A percentile compares a stretch with the other conserved stretches of the same genome.
Conservation (phyloP, 2,888 invertebrate genomes). For the Drosophila limbata region DNA sequence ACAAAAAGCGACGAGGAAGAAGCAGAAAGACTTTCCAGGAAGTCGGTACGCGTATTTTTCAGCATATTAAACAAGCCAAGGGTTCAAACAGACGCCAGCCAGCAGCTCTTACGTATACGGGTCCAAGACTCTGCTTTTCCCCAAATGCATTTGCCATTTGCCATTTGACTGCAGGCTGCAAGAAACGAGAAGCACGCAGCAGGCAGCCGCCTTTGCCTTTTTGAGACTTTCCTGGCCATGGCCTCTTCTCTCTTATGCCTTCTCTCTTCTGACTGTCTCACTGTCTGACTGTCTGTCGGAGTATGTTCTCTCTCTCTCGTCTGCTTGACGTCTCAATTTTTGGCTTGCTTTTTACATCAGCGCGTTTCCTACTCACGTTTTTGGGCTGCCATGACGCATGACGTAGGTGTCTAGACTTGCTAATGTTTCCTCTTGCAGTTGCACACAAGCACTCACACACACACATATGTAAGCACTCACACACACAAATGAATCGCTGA, state of each 20-base stretch:
- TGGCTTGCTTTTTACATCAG: constrained; percentile 52
- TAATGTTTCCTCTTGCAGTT: constrained; percentile 80
- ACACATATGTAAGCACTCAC: constrained; percentile 19
- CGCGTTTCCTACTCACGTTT: constrained; percentile 66
- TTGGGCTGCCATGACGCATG: constrained; percentile 73
- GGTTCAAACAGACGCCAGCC: constrained; percentile 41
- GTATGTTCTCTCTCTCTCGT: constrained; percentile 59
- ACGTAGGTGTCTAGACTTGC: constrained; percentile 83
- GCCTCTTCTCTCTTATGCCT: constrained; percentile 14
- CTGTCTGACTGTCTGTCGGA: constrained; percentile 55
- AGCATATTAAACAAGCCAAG: constrained; percentile 82
- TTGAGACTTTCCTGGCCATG: constrained; percentile 38
- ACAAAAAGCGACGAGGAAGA: constrained; percentile 35
- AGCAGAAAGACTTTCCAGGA: constrained; percentile 46
- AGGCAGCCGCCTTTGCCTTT: constrained; percentile 24
- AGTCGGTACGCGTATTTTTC: constrained; percentile 75
- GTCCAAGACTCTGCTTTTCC: constrained; percentile 35
- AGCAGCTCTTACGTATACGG: neutral
- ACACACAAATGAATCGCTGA: constrained; percentile 19
- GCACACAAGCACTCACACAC: constrained; percentile 33
- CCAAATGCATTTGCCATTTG: constrained; percentile 30
- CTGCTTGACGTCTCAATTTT: constrained; percentile 76
- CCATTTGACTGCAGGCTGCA: constrained; percentile 27
- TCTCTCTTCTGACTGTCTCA: constrained; percentile 19
- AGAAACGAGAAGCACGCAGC: constrained; percentile 7